Conservation (phyloP, 1,140 invertebrate genomes). For the Temnothorax curvispinosus region DNA sequence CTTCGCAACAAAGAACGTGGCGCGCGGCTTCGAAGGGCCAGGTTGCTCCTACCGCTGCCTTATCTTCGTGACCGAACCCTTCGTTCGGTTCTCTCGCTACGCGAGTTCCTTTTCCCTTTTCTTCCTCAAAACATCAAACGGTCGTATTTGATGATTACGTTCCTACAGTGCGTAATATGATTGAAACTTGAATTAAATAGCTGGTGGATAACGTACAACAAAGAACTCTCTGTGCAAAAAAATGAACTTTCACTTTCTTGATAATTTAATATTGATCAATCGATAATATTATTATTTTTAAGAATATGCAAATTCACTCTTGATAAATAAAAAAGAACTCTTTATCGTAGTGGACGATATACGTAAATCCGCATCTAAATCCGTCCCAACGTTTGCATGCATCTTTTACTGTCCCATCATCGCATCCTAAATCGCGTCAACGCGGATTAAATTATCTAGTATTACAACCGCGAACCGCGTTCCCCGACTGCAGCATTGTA, state of each 20-base stretch:
- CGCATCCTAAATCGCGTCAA: slow-evolving; percentile 3
- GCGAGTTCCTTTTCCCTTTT: not conserved
- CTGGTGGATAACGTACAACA: not conserved
- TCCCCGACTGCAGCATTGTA: slow-evolving; percentile 10
- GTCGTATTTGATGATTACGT: slow-evolving; percentile 39
- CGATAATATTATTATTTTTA: not conserved
- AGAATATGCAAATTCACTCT: not conserved
- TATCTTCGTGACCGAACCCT: slow-evolving; percentile 59
- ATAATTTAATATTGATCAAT: not conserved
- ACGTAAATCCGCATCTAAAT: not conserved
- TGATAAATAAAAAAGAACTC: not conserved
- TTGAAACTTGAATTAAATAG: not conserved
- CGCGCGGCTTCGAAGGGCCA: slow-evolving; percentile 59
- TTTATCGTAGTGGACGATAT: not conserved
- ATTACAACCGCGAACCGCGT: not conserved
- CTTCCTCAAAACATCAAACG: slow-evolving; percentile 29
- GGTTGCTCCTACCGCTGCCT: slow-evolving; percentile 62
- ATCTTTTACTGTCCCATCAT: slow-evolving; percentile 36
- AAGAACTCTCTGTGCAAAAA: not conserved
- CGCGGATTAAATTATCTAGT: slow-evolving; percentile 1
- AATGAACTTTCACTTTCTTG: not conserved
- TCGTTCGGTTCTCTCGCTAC: slow-evolving; percentile 3
- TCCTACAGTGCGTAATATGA: not conserved
- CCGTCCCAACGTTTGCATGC: not conserved
- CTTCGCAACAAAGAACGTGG: slow-evolving; percentile 77